These are phyloP conservation scores for Ctenochaetus hawaiiensis DNA, from an alignment of 2,797 vertebrate genomes.

Conservation along the genomic window DNA sequence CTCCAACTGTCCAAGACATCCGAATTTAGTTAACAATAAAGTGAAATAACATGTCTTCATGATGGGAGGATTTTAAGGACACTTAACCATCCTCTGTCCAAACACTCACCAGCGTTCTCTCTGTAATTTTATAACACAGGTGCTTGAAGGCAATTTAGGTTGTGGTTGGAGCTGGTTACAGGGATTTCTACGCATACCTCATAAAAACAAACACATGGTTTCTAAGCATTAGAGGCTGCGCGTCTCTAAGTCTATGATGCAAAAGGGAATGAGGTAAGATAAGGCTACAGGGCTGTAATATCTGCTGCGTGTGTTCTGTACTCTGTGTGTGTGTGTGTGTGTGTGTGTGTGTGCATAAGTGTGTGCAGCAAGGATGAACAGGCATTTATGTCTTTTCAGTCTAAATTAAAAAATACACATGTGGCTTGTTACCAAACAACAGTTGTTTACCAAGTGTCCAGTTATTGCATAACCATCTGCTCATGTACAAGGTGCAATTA, in stretches of 20 bases:
- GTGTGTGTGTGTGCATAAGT: constrained; percentile 1
- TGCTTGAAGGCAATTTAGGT: constrained; percentile 18
- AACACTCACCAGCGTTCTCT: constrained; percentile 43
- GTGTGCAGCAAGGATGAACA: not conserved
- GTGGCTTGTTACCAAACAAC: constrained; percentile 6
- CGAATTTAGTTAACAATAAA: not conserved
- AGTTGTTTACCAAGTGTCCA: constrained; percentile 28
- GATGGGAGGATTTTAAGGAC: not conserved
- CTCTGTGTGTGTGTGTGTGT: constrained; percentile 4
- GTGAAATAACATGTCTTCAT: constrained; percentile 15
- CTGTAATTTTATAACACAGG: constrained; percentile 43
- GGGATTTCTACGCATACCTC: constrained; percentile 34
- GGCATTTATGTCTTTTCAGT: constrained; percentile 11
- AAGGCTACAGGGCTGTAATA: constrained; percentile 14
- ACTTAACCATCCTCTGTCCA: constrained; percentile 37
- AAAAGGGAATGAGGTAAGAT: constrained; percentile 41
- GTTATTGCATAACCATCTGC: constrained; percentile 18
- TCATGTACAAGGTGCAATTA: not conserved
- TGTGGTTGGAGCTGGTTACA: constrained; percentile 30
- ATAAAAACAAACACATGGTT: constrained; percentile 65
- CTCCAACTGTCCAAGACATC: not conserved
- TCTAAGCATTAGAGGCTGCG: constrained; percentile 50
- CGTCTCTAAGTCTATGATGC: constrained; percentile 40
- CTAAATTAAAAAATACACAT: constrained; percentile 27
- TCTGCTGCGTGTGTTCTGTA: constrained; percentile 40